A percentile compares a stretch with the other conserved stretches of the same genome.
Conservation (phyloP, 1,140 invertebrate genomes). For the Caenorhabditis tropicalis region DNA sequence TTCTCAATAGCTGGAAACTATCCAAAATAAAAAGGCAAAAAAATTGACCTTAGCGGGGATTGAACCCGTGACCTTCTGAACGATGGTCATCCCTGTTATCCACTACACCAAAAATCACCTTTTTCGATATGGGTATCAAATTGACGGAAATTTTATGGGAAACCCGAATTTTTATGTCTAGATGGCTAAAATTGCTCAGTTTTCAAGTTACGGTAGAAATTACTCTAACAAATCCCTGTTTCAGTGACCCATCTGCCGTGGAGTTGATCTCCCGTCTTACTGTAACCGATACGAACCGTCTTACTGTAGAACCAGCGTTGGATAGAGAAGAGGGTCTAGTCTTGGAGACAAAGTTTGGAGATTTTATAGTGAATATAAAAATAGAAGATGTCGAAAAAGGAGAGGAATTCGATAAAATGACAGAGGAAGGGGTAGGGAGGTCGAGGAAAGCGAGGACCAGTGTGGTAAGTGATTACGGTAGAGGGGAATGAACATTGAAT, state of each 20-base stretch:
- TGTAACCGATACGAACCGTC: neutral
- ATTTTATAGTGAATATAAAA: slow-evolving; percentile 1
- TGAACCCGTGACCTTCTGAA: too few relatives aligned
- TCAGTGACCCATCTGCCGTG: neutral
- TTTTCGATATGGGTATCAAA: too few relatives aligned
- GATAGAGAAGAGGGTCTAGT: neutral
- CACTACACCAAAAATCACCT: too few relatives aligned
- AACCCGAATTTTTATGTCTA: too few relatives aligned
- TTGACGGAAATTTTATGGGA: too few relatives aligned
- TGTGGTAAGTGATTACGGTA: slow-evolving; percentile 15
- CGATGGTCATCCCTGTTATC: too few relatives aligned
- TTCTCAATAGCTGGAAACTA: too few relatives aligned
- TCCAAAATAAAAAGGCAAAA: too few relatives aligned
- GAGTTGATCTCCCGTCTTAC: neutral
- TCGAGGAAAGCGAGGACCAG: neutral
- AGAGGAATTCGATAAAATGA: neutral
- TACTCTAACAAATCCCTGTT: neutral
- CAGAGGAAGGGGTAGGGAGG: neutral
- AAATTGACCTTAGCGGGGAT: too few relatives aligned
- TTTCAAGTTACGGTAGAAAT: too few relatives aligned
- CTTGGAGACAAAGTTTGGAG: slow-evolving; percentile 9
- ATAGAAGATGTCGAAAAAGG: neutral
- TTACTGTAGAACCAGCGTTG: neutral
- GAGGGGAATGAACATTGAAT: too few relatives aligned
- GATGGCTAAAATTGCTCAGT: too few relatives aligned